A percentile compares a stretch with the other conserved stretches of the same genome.
Evolutionary conservation across 2,113 vertebrate species (phyloP).

Genomic region (Anolis sagrei): DNA sequence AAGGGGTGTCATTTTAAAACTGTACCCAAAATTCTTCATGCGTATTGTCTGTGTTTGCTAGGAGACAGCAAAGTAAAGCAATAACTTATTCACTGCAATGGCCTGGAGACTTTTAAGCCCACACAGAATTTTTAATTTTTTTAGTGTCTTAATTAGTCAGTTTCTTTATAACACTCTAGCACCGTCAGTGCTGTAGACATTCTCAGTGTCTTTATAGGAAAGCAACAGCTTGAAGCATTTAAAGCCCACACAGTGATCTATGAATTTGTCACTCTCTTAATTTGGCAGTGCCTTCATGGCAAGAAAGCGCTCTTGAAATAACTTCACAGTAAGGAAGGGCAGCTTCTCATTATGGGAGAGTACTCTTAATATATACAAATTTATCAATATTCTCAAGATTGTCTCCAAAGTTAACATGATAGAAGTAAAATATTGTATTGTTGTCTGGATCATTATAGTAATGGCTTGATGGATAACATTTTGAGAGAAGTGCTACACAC

Average conservation of each 20-base stretch:
- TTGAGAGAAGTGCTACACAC: neutral
- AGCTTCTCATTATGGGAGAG: conserved; percentile 40
- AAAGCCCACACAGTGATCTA: conserved; percentile 23
- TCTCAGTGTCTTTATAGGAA: too few species aligned
- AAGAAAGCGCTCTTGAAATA: neutral
- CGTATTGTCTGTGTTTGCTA: conserved; percentile 29
- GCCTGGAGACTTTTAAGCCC: conserved; percentile 48
- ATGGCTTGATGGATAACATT: conserved; percentile 34
- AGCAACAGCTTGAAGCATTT: conserved; percentile 43
- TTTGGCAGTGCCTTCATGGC: conserved; percentile 23
- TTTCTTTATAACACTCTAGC: neutral
- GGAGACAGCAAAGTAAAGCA: neutral
- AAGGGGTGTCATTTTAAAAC: neutral
- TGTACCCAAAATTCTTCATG: conserved; percentile 1
- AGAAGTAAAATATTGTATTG: conserved; percentile 36
- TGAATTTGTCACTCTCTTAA: neutral
- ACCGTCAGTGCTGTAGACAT: too few species aligned
- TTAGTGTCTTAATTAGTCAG: conserved; percentile 29
- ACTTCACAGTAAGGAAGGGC: neutral
- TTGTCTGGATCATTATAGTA: conserved; percentile 33
- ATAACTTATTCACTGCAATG: conserved; percentile 33
- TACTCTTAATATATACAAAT: conserved; percentile 53
- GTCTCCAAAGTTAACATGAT: conserved; percentile 15
- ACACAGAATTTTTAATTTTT: neutral
- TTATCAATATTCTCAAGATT: conserved; percentile 50